phyloP scores from a whole-genome alignment of 2,797 vertebrate species.

The Petrocephalus schoutedeni region DNA sequence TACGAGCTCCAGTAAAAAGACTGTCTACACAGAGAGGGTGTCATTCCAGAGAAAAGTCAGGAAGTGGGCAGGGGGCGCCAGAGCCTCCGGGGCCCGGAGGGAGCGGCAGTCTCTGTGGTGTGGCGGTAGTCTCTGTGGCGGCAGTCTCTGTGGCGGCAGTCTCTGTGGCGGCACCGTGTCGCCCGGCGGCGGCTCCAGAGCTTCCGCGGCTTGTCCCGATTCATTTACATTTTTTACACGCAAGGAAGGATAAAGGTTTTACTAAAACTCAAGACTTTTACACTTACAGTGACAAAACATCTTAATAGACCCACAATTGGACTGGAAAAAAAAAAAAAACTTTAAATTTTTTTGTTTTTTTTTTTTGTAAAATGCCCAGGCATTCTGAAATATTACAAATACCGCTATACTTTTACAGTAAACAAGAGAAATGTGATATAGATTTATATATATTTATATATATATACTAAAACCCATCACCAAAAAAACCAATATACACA shows the following conservation, averaged over 20 bases:
- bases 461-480: slow-evolving; percentile 98
- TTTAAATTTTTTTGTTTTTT: slow-evolving; percentile 64
- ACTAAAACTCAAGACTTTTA: slow-evolving; percentile 98
- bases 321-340: slow-evolving; percentile 80
- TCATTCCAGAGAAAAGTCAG: slow-evolving; percentile 89
- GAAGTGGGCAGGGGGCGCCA: slow-evolving; percentile 79
- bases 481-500: slow-evolving; percentile 86
- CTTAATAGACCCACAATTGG: slow-evolving; percentile 97
- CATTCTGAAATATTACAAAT: slow-evolving; percentile 99
- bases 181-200: background rate
- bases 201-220: slow-evolving; percentile 49
- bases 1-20: slow-evolving; percentile 92
- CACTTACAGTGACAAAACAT: slow-evolving; percentile 98
- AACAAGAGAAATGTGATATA: slow-evolving; percentile 99
- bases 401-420: slow-evolving; percentile 99
- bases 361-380: slow-evolving; percentile 97
- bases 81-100: background rate
- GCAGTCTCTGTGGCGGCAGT: background rate
- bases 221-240: slow-evolving; percentile 79
- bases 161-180: background rate
- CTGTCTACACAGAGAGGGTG: slow-evolving; percentile 88
- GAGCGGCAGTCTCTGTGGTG: background rate
- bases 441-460: slow-evolving; percentile 66
- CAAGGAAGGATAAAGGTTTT: slow-evolving; percentile 93
- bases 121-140: background rate